phyloP scores from a whole-genome alignment of 1,140 invertebrate genomes.

The Protaetia brevitarsis region DNA sequence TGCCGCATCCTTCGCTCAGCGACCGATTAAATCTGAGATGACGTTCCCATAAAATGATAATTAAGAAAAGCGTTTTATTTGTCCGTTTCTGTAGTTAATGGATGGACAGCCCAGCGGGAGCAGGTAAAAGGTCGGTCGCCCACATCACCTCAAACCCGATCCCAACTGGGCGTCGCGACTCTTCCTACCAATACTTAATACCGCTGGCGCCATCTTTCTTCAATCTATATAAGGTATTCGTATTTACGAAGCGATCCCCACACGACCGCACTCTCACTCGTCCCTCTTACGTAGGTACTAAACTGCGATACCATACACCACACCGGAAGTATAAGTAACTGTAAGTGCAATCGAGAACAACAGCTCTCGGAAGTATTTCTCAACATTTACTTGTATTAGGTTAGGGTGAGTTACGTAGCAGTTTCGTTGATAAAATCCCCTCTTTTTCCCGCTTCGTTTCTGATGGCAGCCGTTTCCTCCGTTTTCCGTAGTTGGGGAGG shows the following conservation, averaged over 20 bases:
- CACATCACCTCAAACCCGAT: background rate
- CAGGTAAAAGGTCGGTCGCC: background rate
- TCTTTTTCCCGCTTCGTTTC: background rate
- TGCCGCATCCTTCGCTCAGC: background rate
- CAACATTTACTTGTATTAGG: conserved; percentile 16
- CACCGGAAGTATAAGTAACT: conserved; percentile 8
- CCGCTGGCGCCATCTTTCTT: no score
- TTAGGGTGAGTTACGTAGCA: background rate
- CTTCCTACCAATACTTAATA: no score
- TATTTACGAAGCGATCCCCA: no score
- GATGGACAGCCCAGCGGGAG: background rate
- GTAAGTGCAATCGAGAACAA: conserved; percentile 8
- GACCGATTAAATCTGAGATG: conserved; percentile 15
- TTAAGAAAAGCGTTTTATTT: conserved; percentile 17
- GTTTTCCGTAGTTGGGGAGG: background rate
- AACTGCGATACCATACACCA: background rate
- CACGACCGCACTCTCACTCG: no score
- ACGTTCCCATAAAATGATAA: conserved; percentile 16
- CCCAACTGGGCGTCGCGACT: no score
- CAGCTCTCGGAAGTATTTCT: conserved; percentile 11
- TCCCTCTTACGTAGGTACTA: no score
- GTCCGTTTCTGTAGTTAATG: conserved; percentile 11
- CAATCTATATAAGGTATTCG: no score
- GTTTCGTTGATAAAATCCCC: background rate
- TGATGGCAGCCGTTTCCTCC: background rate